Evolutionary conservation across 2,888 invertebrate genomes (phyloP), one percentile per base, ranked within the genome.

Genomic region (Morpho deidamia): DNA sequence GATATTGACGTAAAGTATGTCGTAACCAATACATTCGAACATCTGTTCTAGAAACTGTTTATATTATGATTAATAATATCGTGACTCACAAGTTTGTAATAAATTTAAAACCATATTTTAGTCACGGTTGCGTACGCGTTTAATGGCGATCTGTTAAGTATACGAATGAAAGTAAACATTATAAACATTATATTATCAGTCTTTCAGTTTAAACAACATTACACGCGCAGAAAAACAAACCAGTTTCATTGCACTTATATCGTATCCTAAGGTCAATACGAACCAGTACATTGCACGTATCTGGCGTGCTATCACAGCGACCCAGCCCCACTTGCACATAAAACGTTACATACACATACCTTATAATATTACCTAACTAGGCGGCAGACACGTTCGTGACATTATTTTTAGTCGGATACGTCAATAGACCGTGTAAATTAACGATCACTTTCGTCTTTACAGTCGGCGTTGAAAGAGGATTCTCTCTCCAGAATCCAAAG

Each of bases 401-500:
- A 35, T 11, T 56, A 41, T 49, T 47, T 40, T 42, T 42, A 42
- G 11, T 47, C 52, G 43, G 45, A 48, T 57, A 23, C 61, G 66
- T 67, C 23, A 23, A 59, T 64, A 58, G 55, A 41, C 44, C n/a
- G 35, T 34, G 23, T 23, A 23, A 50, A 35, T 8, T 52, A 43
- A 55, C 32, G 10, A 23, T 23, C 11, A 4, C 51, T 52, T 72
- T 64, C 46, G 67, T 73, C 68, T 71, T 87, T 84, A 45, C 85
- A 91, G 90, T 81, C 86, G 64, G 77, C 90, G 71, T 81, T 92
- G 78, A 93, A 93, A 81, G 92, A 94, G 75, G 93, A 94, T 83
- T 95, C 95, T 62, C 89, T 95, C 70, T 92, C 92, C 71, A 92
- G 96, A 78, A 96, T 97, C 78, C 97, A 97, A 84, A 92, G 94